Evolutionary conservation across 2,888 invertebrate species (phyloP).

Genomic region (Dermolepida albohirtum): DNA sequence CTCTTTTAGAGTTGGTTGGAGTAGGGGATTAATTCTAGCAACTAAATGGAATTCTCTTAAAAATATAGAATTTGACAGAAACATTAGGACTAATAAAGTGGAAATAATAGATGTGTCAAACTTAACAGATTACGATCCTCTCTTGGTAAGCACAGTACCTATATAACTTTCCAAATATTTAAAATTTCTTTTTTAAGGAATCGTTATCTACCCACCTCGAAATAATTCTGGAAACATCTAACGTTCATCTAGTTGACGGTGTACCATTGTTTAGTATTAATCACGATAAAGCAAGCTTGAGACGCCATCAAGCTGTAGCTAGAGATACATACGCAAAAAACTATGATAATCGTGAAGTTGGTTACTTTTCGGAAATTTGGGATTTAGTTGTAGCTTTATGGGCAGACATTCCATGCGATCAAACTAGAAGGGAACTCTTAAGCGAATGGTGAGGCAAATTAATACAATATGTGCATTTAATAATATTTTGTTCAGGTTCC

Average conservation of each 20-base stretch:
- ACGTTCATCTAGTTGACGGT: constrained; percentile 34
- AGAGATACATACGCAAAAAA: constrained; percentile 42
- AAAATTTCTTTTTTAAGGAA: constrained; percentile 40
- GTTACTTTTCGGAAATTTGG: constrained; percentile 74
- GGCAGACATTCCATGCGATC: constrained; percentile 78
- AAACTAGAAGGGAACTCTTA: constrained; percentile 61
- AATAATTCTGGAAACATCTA: constrained; percentile 42
- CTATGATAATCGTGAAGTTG: constrained; percentile 54
- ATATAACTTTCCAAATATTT: not conserved
- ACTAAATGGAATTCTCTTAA: constrained; percentile 7
- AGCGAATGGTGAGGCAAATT: constrained; percentile 47
- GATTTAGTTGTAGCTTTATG: constrained; percentile 85
- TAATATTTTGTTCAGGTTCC: not conserved
- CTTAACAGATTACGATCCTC: not conserved
- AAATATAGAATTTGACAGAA: not conserved
- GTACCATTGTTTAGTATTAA: constrained; percentile 56
- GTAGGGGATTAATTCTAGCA: constrained; percentile 70
- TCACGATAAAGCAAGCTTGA: constrained; percentile 35
- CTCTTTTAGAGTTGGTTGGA: constrained; percentile 82
- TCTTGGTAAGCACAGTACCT: too few relatives aligned
- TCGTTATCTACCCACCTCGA: constrained; percentile 45
- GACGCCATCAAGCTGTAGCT: constrained; percentile 42
- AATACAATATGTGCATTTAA: too few relatives aligned
- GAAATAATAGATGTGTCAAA: constrained; percentile 15
- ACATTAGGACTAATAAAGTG: not conserved